phyloP scores from a whole-genome alignment of 2,113 vertebrate species.

The Odontophorus gujanensis region DNA sequence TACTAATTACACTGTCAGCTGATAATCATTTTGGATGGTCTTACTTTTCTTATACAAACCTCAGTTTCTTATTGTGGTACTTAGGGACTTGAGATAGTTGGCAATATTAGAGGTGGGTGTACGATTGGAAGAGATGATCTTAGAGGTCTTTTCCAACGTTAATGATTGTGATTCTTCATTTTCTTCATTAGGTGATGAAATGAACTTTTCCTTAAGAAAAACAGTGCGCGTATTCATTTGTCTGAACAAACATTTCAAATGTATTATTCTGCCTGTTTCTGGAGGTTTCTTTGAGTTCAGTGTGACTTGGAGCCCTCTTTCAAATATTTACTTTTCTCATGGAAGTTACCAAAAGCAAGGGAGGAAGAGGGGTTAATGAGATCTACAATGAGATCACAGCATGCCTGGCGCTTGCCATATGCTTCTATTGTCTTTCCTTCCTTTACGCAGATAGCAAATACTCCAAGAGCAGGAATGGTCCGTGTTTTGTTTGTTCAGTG shows the following conservation, averaged over 20 bases:
- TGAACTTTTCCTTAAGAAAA: neutral
- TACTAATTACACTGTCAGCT: neutral
- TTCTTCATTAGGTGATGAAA: neutral
- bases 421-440: neutral
- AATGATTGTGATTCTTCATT: neutral
- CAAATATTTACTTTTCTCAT: neutral
- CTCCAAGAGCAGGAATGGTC: neutral
- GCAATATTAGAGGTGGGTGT: too few species aligned
- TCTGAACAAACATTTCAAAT: neutral
- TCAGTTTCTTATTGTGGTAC: neutral
- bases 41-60: neutral
- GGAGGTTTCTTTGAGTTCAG: neutral
- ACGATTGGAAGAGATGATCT: too few species aligned
- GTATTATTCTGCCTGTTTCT: neutral
- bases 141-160: too few species aligned
- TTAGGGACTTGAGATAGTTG: too few species aligned
- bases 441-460: neutral
- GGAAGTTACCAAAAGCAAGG: neutral
- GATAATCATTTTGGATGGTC: neutral
- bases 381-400: neutral
- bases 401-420: neutral
- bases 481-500: neutral
- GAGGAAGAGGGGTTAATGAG: neutral
- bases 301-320: neutral
- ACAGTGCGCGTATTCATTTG: neutral